Base-by-base conservation (phyloP, 2,113 vertebrate species). In the Eubucco bourcierii region DNA sequence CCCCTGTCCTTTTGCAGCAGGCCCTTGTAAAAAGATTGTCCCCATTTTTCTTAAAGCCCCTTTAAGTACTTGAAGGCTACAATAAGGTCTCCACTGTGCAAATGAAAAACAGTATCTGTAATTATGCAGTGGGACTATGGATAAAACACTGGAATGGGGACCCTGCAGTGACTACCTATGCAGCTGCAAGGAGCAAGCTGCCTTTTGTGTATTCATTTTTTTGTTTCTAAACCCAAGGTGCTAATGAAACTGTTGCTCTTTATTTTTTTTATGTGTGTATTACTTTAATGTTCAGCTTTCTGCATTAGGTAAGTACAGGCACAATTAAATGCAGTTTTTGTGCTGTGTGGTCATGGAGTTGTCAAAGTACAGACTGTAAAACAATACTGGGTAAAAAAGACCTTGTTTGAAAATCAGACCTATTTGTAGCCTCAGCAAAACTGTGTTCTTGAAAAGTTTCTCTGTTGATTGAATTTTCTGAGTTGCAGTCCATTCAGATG, bases 141-240 rank as follows among this genome's bases (percentile, higher is more conserved):
- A 34, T 65, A 33, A 55, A 84, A 56, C 33, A 39, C 17, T 47
- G 60, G 15, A 61, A 21, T 33, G 15, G 28, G 7, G 31, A 78
- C n/a, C 68, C 2, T 47, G 12, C 56, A 29, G 21, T 61, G 33
- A 33, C n/a, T 87, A 56, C n/a, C 14, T 0, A 0, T 0, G 2
- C 66, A 23, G 34, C 47, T 80, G 15, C 47, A 58, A 41, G 16
- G 33, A 63, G 3, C n/a, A n/a, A n/a, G n/a, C n/a, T n/a, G 17
- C 13, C 8, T 52, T 83, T 60, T 17, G 14, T 47, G 9, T 60
- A 17, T 52, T 55, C 23, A 44, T 72, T 79, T 85, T 39, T 67
- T 37, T 1, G 5, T 83, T 88, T 80, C 24, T 67, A 85, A 72
- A 46, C 19, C 27, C 28, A 52, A 4, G 2, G 3, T 60, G 37